phyloP scores from a whole-genome alignment of 23 tunicate genomes.

The Styela clava region DNA sequence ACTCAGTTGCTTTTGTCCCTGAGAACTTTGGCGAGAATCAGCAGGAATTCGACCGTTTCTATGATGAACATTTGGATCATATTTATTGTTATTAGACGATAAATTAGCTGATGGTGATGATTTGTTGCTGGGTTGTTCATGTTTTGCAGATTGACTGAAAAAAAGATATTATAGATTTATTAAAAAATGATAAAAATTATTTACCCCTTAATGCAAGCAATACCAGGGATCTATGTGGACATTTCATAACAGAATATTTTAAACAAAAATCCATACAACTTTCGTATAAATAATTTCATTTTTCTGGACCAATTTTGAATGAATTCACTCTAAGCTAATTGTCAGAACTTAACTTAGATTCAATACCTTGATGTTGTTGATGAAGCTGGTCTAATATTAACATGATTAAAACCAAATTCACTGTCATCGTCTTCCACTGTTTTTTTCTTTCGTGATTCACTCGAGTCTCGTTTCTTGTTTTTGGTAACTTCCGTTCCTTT shows the following conservation, averaged over 20 bases:
- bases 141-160: not conserved
- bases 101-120: not conserved
- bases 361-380: slow-evolving; percentile 4
- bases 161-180: not conserved
- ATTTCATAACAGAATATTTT: no score
- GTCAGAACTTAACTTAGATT: no score
- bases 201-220: no score
- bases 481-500: slow-evolving; percentile 2
- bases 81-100: slow-evolving; percentile 9
- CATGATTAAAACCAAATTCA: slow-evolving; percentile 29
- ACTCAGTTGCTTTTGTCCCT: not conserved
- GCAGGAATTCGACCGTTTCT: not conserved
- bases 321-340: no score
- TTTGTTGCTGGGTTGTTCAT: not conserved
- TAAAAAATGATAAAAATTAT: no score
- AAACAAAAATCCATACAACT: no score
- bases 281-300: no score
- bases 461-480: slow-evolving; percentile 13
- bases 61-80: not conserved
- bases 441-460: not conserved
- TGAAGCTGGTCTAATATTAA: not conserved
- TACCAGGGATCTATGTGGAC: no score
- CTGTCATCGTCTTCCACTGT: not conserved
- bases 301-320: no score
- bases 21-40: not conserved